Evolutionary conservation across 2,888 invertebrate genomes (phyloP), one percentile per base, ranked within the genome.

Genomic region (Aphodius sticticus): DNA sequence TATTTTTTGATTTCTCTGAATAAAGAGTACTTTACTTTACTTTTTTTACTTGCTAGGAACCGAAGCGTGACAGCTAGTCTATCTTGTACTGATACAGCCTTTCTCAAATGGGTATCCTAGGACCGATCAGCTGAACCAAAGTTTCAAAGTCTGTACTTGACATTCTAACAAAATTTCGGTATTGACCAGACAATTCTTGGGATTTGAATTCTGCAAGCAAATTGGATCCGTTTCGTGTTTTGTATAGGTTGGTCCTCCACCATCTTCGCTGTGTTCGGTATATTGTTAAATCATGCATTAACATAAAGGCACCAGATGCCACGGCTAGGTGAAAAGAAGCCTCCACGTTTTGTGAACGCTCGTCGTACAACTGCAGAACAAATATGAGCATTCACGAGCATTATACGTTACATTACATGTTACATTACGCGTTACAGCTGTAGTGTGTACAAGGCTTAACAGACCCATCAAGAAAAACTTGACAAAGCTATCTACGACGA

Each of bases 31-130:
- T n/a, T n/a, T n/a, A n/a, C n/a, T n/a, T n/a, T n/a, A n/a, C n/a
- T n/a, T n/a, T n/a, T n/a, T n/a, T n/a, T n/a, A 26, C 26, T 76
- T 16, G 69, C 76, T 5, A 76, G 69, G 16, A 76, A 76, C 9
- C 76, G 76, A 38, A 76, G 53, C n/a, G 76, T 76, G 16, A 76
- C 6, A 16, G 76, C 76, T 16, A 76, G 16, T 76, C 76, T 53
- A n/a, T 69, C 76, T 16, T 76, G 16, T n/a, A 69, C 69, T 12
- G 69, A 35, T 69, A 76, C 16, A 76, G 69, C 38, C 16, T 69
- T n/a, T 76, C 76, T 76, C 12, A 76, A 76, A 7, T 6, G 7
- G 9, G 76, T 76, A 69, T 76, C 76, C 69, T 53, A 16, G 76
- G 69, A 9, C 69, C 16, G n/a, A 76, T 15, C 16, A 69, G 7